Percentiles rank a stretch among this genome's conserved stretches.
These are phyloP conservation scores for Rotaria socialis DNA, from an alignment of 2,888 invertebrate genomes.

Conservation along the genomic window DNA sequence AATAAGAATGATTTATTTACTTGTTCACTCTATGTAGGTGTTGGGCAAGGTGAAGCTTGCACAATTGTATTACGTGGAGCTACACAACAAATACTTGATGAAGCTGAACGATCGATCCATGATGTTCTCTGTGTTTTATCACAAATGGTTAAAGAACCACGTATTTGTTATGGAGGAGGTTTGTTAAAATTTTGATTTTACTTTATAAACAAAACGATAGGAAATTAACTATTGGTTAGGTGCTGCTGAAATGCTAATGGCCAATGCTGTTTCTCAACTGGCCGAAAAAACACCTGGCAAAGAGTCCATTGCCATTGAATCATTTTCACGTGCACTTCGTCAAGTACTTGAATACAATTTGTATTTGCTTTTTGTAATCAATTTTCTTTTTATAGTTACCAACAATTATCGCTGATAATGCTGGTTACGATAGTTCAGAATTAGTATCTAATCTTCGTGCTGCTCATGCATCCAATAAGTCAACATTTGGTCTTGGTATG, in stretches of 20 bases:
- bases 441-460: conserved; percentile 83
- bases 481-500: conserved; percentile 73
- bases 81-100: conserved; percentile 94
- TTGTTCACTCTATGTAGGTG: conserved; percentile 61
- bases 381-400: conserved; percentile 67
- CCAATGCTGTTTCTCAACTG: conserved; percentile 77
- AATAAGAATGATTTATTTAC: conserved; percentile 32
- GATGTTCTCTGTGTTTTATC: conserved; percentile 94
- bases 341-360: conserved; percentile 38
- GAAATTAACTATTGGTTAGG: not conserved
- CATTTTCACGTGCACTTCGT: conserved; percentile 79
- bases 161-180: conserved; percentile 85
- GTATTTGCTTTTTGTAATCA: conserved; percentile 49
- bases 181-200: not conserved
- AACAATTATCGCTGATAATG: conserved; percentile 94
- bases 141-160: conserved; percentile 86
- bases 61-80: conserved; percentile 93
- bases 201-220: not conserved
- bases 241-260: conserved; percentile 89
- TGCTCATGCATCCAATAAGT: conserved; percentile 75
- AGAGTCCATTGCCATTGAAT: conserved; percentile 92
- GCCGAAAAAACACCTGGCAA: conserved; percentile 87
- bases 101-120: conserved; percentile 93
- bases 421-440: conserved; percentile 93
- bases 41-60: conserved; percentile 92